Evolutionary conservation across 2,888 invertebrate species (phyloP), one percentile per base, ranked within the genome.

Genomic region (Stramonita haemastoma): DNA sequence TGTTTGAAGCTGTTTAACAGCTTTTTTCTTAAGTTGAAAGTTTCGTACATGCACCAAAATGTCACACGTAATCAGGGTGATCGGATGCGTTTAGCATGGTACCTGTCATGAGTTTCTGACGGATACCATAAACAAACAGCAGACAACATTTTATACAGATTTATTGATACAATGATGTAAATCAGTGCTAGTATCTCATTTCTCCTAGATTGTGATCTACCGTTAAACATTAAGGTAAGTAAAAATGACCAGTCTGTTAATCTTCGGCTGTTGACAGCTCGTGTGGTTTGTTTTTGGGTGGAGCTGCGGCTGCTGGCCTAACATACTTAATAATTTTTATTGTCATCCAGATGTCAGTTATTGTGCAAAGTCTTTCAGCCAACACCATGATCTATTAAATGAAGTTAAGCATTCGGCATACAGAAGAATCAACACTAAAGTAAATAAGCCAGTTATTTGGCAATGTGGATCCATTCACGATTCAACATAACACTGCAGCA

Each of bases 61-160:
- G 90, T 90, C 92, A 90, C 92, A 92, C 92, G 92, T 92, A 92
- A 92, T 92, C 92, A 91, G 29, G 88, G 46, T 34, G 81, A 36
- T 84, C 77, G 34, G 32, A 83, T 83, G 34, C 85, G 89, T 29
- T 88, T 77, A 70, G 34, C 34, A 85, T 73, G 73, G 70, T 84
- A 85, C 85, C 32, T 84, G 83, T 70, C 60, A n/a, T 73, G 77
- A 84, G 84, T 85, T 89, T 36, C 85, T 89, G 85, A 73, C 66
- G 34, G 60, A 66, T 17, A 86, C 22, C 66, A 22, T 17, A 29
- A 26, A 66, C 32, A 19, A 34, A 60, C 86, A 66, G 13, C 17
- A 34, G 8, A 19, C 4, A 19, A 86, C 22, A 46, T 17, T 26
- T 46, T 46, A 13, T 79, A 11, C 6, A 83, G 6, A 46, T 5